These are phyloP conservation scores for Chionomys nivalis DNA, from an alignment of 2,113 vertebrate genomes.

Conservation along the genomic window DNA sequence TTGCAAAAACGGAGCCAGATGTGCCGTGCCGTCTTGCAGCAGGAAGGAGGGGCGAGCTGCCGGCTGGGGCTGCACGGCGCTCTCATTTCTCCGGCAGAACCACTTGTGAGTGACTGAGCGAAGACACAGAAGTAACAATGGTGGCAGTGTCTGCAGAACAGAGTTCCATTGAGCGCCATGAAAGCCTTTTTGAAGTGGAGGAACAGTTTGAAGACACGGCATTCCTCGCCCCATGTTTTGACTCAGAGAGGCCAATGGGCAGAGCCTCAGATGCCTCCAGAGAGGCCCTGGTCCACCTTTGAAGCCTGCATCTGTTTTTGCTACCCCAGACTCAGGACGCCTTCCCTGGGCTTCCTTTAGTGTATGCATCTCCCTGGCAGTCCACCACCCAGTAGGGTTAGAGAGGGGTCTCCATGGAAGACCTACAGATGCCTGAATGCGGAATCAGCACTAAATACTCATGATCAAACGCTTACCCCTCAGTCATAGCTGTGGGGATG, in stretches of 20 bases:
- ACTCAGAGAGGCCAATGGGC: neutral
- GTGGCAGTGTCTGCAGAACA: neutral
- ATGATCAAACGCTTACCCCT: neutral
- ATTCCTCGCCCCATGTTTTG: neutral
- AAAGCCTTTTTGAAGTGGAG: neutral
- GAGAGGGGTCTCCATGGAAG: accelerated
- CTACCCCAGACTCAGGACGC: neutral
- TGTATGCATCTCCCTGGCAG: accelerated
- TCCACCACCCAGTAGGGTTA: accelerated
- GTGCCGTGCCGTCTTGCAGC: accelerated
- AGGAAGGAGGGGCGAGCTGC: accelerated
- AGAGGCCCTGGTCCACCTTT: neutral
- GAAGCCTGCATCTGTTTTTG: neutral
- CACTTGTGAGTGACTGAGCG: neutral
- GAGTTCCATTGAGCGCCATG: neutral
- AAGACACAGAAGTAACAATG: neutral
- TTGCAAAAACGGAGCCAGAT: neutral
- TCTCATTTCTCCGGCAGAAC: neutral
- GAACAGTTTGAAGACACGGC: neutral
- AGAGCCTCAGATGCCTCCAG: neutral
- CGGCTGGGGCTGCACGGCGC: accelerated
- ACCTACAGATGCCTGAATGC: accelerated
- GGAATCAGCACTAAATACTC: neutral
- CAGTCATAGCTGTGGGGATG: neutral
- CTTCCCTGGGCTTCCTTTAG: neutral